Evolutionary conservation across 2,113 vertebrate genomes (phyloP).

Genomic region (Pleuronectes platessa): DNA sequence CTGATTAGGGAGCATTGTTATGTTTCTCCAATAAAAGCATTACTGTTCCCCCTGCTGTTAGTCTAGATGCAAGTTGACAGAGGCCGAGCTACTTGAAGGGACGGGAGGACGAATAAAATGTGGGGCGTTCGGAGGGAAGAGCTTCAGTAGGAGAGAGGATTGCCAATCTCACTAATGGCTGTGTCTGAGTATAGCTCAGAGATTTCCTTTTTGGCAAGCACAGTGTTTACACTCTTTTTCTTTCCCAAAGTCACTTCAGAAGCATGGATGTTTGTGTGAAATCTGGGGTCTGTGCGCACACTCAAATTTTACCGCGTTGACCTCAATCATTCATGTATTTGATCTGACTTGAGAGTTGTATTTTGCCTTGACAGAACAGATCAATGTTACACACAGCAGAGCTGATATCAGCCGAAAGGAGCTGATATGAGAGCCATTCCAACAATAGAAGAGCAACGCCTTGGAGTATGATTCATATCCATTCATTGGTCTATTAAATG

Average conservation of each 20-base stretch:
- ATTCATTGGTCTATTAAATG: slow-evolving; percentile 54
- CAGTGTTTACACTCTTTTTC: slow-evolving; percentile 7
- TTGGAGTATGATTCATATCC: slow-evolving; percentile 37
- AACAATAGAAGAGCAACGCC: slow-evolving; percentile 20
- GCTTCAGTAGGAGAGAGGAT: slow-evolving; percentile 28
- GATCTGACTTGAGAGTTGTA: slow-evolving; percentile 2
- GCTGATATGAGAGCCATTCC: slow-evolving; percentile 7
- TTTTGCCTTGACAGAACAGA: not conserved
- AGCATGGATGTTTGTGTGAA: not conserved
- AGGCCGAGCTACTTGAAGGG: slow-evolving; percentile 16
- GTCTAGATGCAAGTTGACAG: slow-evolving; percentile 45
- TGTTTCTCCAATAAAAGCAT: slow-evolving; percentile 26
- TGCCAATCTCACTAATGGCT: slow-evolving; percentile 48
- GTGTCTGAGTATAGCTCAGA: slow-evolving; percentile 37
- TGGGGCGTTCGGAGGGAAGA: slow-evolving; percentile 21
- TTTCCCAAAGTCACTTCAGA: slow-evolving; percentile 15
- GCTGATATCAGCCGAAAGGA: slow-evolving; percentile 5
- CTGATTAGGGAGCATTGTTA: slow-evolving; percentile 55
- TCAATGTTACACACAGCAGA: not conserved
- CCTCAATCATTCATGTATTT: not conserved
- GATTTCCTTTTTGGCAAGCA: slow-evolving; percentile 29
- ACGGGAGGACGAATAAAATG: slow-evolving; percentile 16
- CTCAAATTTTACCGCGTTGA: not conserved
- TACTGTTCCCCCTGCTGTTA: slow-evolving; percentile 26
- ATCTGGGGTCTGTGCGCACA: not conserved